Percentiles rank a stretch among this genome's conserved stretches.
Evolutionary conservation across 2,113 vertebrate genomes (phyloP).

Genomic region (Craseonycteris thonglongyai): DNA sequence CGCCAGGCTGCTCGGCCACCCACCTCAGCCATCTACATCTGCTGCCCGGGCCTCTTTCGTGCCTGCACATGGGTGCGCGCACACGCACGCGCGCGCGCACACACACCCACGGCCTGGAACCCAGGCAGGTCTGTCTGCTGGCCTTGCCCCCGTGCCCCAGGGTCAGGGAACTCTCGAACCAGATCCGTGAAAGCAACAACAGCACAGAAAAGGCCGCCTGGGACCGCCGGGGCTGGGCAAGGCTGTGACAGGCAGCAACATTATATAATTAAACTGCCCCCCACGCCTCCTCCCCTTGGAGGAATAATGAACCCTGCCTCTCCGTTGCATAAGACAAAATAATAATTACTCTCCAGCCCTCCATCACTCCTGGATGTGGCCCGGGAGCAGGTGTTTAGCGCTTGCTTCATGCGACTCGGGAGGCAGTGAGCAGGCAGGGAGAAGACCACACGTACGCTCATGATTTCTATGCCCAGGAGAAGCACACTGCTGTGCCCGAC

Average conservation of each 20-base stretch:
- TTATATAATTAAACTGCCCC: constrained; percentile 76
- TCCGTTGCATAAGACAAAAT: constrained; percentile 63
- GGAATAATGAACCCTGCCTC: constrained; percentile 15
- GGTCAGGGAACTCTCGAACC: constrained; percentile 24
- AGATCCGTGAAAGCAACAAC: constrained; percentile 33
- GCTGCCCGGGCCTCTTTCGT: neutral
- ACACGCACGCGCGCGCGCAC: neutral
- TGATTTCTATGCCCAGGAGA: neutral
- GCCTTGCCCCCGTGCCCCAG: neutral
- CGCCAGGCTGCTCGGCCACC: neutral
- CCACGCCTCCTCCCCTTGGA: constrained; percentile 61
- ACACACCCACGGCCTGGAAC: constrained; percentile 25
- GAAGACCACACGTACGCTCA: neutral
- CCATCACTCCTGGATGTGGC: constrained; percentile 33
- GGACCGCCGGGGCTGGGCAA: neutral
- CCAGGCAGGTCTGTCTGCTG: neutral
- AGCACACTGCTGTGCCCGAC: constrained; percentile 39
- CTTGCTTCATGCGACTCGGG: constrained; percentile 8
- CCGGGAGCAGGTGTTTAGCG: constrained; percentile 45
- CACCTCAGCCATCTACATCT: constrained; percentile 1
- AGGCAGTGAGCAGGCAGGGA: neutral
- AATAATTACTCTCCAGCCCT: constrained; percentile 31
- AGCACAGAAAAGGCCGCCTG: neutral
- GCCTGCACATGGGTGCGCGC: accelerated
- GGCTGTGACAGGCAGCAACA: constrained; percentile 27